phyloP scores from a whole-genome alignment of 2,797 vertebrate genomes.

The Sarcoramphus papa region DNA sequence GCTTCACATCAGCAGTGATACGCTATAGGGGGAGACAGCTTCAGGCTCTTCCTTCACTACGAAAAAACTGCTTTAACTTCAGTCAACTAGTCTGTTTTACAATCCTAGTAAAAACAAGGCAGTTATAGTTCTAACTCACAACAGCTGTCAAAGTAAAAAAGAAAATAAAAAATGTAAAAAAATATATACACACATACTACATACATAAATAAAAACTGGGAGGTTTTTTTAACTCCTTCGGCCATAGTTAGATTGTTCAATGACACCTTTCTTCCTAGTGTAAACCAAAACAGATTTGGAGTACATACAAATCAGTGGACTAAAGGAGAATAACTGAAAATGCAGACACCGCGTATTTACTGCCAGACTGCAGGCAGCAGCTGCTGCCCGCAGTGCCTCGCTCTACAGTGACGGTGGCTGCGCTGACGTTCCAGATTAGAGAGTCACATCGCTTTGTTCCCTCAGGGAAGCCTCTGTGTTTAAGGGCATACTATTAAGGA shows the following conservation, averaged over 20 bases:
- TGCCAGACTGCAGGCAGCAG: conserved; percentile 1
- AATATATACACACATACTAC: not conserved
- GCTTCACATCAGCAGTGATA: not conserved
- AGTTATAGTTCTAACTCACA: not conserved
- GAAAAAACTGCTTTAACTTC: not conserved
- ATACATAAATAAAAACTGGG: not conserved
- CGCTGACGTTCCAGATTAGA: not conserved
- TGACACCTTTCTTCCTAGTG: not conserved
- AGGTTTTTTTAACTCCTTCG: not conserved
- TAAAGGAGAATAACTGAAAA: not conserved
- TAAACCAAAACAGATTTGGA: not conserved
- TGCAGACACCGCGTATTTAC: not conserved
- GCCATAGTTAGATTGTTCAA: not conserved
- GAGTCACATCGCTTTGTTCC: not conserved
- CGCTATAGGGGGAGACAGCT: not conserved
- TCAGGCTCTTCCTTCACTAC: not conserved
- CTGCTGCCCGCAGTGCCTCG: not conserved
- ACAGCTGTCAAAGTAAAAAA: not conserved
- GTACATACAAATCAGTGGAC: not conserved
- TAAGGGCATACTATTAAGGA: not conserved
- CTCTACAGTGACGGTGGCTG: not conserved
- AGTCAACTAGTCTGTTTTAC: not conserved
- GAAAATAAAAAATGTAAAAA: not conserved
- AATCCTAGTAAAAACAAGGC: not conserved
- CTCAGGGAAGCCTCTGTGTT: not conserved